phyloP scores from a whole-genome alignment of 2,113 vertebrate species.

The Orycteropus afer region DNA sequence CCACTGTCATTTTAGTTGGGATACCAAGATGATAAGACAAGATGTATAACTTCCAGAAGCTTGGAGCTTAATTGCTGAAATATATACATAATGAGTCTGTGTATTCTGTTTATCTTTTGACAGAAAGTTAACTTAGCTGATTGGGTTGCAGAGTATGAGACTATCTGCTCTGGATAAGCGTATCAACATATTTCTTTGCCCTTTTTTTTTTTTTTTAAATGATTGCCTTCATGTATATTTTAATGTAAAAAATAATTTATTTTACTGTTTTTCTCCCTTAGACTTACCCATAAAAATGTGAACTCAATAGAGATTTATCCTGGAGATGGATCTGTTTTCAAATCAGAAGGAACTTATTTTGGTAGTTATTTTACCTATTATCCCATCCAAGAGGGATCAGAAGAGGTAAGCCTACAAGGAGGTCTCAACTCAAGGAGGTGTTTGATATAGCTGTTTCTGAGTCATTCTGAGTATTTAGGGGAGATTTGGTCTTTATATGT shows the following conservation, averaged over 20 bases:
- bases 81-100: not conserved
- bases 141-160: not conserved
- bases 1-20: not conserved
- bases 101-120: not conserved
- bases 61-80: slow-evolving; percentile 15
- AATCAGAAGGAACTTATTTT: slow-evolving; percentile 88
- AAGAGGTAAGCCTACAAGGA: slow-evolving; percentile 78
- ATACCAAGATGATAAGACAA: not conserved
- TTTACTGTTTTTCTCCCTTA: slow-evolving; percentile 66
- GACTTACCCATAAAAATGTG: slow-evolving; percentile 85
- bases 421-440: not conserved
- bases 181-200: not conserved
- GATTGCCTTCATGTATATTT: not conserved
- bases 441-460: slow-evolving; percentile 21
- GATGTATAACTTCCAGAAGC: slow-evolving; percentile 4
- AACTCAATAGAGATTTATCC: slow-evolving; percentile 90
- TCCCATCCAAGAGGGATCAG: slow-evolving; percentile 78
- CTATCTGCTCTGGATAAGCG: not conserved
- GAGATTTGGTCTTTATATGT: slow-evolving; percentile 2
- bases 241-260: slow-evolving; percentile 20
- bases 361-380: slow-evolving; percentile 90
- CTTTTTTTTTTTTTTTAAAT: not conserved
- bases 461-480: not conserved
- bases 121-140: not conserved
- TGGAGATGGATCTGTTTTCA: slow-evolving; percentile 93